Evolutionary conservation across 2,888 invertebrate genomes (phyloP), one percentile per base, ranked within the genome.

Genomic region (Caenorhabditis imperialis): DNA sequence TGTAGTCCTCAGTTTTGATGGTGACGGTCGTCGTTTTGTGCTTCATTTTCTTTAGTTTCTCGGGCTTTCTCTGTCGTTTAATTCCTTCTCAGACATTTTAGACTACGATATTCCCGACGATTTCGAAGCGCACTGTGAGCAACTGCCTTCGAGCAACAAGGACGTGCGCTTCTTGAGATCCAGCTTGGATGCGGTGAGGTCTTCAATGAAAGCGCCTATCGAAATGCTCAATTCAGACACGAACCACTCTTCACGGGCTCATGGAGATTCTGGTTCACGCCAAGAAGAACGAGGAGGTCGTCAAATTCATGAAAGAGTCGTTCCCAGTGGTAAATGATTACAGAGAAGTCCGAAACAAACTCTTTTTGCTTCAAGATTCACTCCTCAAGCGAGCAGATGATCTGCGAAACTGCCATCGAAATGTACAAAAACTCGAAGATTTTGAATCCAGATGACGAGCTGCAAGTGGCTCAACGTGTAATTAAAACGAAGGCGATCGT

Each of bases 111-210:
- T 30, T 14, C 38, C 60, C 18, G 60, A 60, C 14, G 30, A 47
- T 14, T 60, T 48, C 18, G 53, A 51, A 4, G 42, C 44, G 2
- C n/a, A 45, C 5, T 33, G 35, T 10, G 33, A 45, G 5, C 44
- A 53, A 35, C 6, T 47, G 14, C 53, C 53, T 16, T 30, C 30
- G 7, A 38, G 51, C 12, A 62, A 20, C 20, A 33, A 45, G 37
- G 54, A 54, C 40, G 63, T 54, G 23, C 42, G 23, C n/a, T 63
- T 35, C 23, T 22, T 63, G 30, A 25, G 63, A 20, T 37, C 23
- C 5, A 63, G 54, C 54, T 47, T 54, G 4, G 51, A 45, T 22
- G 16, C 51, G 54, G 63, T 63, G 18, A 37, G 63, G 12, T 25
- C 7, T 25, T 12, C 5, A 8, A 38, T 27, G 6, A 20, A n/a